These are phyloP conservation scores for Mimas tiliae DNA, from an alignment of 2,888 invertebrate genomes.

Conservation along the genomic window DNA sequence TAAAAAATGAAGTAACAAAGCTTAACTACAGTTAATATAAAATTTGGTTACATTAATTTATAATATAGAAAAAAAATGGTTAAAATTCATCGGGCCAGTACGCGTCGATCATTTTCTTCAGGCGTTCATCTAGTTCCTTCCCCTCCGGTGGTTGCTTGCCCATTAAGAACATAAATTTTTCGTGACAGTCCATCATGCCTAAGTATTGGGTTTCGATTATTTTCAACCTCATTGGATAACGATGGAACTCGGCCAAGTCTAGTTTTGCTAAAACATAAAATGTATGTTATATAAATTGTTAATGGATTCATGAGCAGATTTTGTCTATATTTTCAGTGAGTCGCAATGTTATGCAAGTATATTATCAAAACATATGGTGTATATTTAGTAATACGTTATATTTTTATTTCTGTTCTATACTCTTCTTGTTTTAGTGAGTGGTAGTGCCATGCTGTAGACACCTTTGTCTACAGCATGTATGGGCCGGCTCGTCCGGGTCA, in stretches of 20 bases:
- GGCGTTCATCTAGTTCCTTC: constrained; percentile 56
- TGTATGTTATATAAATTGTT: neutral
- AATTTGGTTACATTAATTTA: neutral
- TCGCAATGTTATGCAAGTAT: no score
- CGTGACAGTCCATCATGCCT: constrained; percentile 74
- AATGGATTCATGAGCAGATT: neutral
- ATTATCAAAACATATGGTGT: no score
- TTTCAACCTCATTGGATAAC: constrained; percentile 69
- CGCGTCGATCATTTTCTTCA: constrained; percentile 62
- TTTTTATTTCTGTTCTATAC: no score
- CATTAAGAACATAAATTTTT: constrained; percentile 68
- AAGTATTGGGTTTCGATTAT: constrained; percentile 63
- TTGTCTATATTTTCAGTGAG: neutral
- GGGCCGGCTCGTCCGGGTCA: no score
- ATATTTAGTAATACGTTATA: no score
- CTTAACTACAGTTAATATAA: neutral
- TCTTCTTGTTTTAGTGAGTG: no score
- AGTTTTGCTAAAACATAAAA: constrained; percentile 53
- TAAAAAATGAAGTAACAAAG: no score
- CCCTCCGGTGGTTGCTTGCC: constrained; percentile 60
- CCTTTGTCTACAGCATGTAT: no score
- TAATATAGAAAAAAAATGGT: neutral
- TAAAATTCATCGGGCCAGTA: constrained; percentile 60
- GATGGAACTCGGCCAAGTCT: constrained; percentile 62
- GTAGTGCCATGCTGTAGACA: no score